Base-by-base conservation (phyloP, 2,888 invertebrate genomes). In the Drosophila flavopinicola region DNA sequence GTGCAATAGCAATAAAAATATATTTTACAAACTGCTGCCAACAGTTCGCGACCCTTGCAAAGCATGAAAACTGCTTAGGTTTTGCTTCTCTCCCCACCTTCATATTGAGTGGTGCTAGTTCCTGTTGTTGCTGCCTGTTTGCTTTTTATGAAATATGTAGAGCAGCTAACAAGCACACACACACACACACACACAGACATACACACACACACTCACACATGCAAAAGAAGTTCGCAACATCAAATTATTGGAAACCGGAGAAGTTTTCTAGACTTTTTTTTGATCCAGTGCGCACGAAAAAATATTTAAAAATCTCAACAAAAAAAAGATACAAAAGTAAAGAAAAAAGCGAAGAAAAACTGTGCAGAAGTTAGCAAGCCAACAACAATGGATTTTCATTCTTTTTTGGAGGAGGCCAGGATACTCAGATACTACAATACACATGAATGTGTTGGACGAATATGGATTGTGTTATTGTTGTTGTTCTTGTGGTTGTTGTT, bases 1-100 rank as follows among this genome's bases (percentile, higher is more conserved):
- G 58, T 70, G 87, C 78, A 80, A 88, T 86, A 88, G 88, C 82
- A 83, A 83, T 83, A 83, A 88, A 83, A 83, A 88, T 88, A 83
- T 83, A 83, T 83, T 88, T 88, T 87, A 83, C 87, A 88, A 86
- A 88, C 85, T 87, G 88, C 85, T 84, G 74, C 74, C 75, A 73
- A 60, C 68, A 66, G 74, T 67, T 58, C 63, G 64, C 59, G 66
- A 78, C 78, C 78, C 75, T 63, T 61, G 60, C 33, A 54, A 49
- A 72, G 63, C 70, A 85, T 66, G 69, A 73, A 75, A 82, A 87
- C 78, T 82, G 82, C 88, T 84, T 86, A 79, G 87, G 77, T 84
- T 84, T 79, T 70, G 24, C 53, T 30, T 27, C 59, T 13, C 41
- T 11, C 9, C 15, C 59, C 20, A 2, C 11, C 6, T 6, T 23